These are phyloP conservation scores for Edolisoma coerulescens DNA, from an alignment of 2,113 vertebrate genomes.

Conservation along the genomic window DNA sequence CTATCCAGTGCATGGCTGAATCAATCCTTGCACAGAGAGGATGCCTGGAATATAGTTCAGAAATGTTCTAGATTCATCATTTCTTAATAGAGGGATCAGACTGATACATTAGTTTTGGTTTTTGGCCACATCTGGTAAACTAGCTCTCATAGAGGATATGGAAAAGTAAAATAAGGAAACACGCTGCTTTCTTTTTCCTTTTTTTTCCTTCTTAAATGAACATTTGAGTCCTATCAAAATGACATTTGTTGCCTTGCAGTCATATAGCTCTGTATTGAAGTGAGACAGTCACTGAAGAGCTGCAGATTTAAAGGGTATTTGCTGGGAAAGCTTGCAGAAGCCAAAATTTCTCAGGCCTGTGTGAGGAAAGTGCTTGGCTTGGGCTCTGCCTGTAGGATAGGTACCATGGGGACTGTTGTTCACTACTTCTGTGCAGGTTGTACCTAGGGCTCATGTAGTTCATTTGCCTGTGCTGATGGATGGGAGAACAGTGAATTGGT, in stretches of 20 bases:
- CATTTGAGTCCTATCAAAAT: constrained; percentile 29
- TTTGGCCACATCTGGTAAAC: not conserved
- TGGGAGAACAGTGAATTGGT: not conserved
- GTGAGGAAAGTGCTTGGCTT: not conserved
- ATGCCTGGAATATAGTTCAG: not conserved
- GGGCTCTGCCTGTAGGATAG: not conserved
- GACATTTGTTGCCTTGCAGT: not conserved
- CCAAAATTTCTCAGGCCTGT: not conserved
- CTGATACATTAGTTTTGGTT: not conserved
- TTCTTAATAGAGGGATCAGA: not conserved
- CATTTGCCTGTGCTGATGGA: not conserved
- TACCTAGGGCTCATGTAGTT: not conserved
- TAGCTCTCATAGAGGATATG: not conserved
- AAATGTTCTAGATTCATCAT: not conserved
- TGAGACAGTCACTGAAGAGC: not conserved
- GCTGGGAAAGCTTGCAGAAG: not conserved
- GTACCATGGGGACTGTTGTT: not conserved
- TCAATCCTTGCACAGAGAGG: not conserved
- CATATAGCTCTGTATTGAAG: not conserved
- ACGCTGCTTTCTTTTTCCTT: accelerated
- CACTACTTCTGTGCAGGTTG: not conserved
- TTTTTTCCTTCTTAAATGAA: not conserved
- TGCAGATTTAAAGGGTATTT: not conserved
- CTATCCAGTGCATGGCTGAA: not conserved
- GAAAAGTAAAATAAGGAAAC: not conserved